Conservation (phyloP, 2,113 vertebrate species). For the Laticauda laticaudata region DNA sequence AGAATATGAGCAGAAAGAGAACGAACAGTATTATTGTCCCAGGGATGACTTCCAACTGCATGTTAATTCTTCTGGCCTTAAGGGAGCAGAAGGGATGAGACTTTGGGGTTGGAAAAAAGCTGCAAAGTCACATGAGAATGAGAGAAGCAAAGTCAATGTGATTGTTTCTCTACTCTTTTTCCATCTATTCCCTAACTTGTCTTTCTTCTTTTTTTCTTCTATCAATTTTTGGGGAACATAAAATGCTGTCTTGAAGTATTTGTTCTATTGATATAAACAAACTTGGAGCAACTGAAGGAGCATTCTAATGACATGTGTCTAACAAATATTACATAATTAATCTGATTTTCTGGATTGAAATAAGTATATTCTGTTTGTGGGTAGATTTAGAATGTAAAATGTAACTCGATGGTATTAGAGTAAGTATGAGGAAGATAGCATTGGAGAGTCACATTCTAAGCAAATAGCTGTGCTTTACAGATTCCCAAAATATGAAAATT, state of each 20-base stretch:
- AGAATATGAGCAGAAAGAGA: neutral
- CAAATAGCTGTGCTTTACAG: too few relatives aligned
- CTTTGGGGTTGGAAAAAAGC: neutral
- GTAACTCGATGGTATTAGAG: too few relatives aligned
- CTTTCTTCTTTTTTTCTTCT: neutral
- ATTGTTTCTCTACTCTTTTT: neutral
- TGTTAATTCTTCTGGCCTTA: neutral
- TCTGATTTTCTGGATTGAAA: neutral
- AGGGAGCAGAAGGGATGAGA: neutral
- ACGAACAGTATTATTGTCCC: neutral
- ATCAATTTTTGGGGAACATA: neutral
- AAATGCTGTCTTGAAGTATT: too few relatives aligned
- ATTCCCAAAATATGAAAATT: too few relatives aligned
- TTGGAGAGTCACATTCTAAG: too few relatives aligned
- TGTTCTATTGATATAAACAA: too few relatives aligned
- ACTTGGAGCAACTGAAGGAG: neutral
- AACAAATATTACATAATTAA: neutral
- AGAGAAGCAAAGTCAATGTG: neutral
- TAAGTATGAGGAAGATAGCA: too few relatives aligned
- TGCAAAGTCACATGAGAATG: neutral
- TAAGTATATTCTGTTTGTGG: neutral
- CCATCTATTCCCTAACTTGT: neutral
- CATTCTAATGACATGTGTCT: neutral
- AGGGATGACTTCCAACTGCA: neutral
- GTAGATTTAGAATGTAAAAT: neutral